Base-by-base conservation (phyloP, 2,113 vertebrate species). In the Heptranchias perlo region DNA sequence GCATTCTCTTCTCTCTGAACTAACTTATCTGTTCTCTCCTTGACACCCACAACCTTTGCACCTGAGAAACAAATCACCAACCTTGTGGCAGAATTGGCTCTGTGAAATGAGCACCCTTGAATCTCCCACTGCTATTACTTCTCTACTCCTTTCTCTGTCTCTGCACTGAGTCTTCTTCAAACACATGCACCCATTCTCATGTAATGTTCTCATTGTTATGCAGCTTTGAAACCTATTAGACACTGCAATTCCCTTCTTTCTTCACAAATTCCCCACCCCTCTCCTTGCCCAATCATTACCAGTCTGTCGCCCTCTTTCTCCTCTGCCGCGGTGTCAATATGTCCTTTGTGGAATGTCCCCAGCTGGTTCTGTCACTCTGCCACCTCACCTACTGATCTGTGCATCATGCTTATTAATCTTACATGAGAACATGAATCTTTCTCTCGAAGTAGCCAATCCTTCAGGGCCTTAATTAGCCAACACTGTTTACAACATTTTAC, bases 401-500 rank as follows among this genome's bases (percentile, higher is more conserved):
- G n/a, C n/a, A n/a, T n/a, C 47, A 52, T 10, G 25, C 25, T 87
- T 52, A 87, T 82, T 82, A 82, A 82, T 82, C 78, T 82, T 23
- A 16, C 78, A 82, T n/a, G 78, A 47, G 39, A 82, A 82, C 78
- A 47, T 82, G 78, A 82, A 47, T 47, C 39, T 21, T 47, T 16
- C 78, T 82, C 78, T 82, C 47, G 5, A 44, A 47, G 18, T 39
- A 14, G 78, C 39, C 44, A 39, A 14, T 82, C 39, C 39, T 82
- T 82, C 39, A 16, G 78, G 44, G 78, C 18, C 16, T 82, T 82
- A 82, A 82, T 82, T 82, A 82, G 18, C 78, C 78, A 82, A 82
- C 78, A 82, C 44, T 82, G 78, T 82, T 82, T 23, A 82, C 78
- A 82, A 82, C 78, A 82, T 44, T 82, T 82, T 47, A 82, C 78